A percentile compares a stretch with the other conserved stretches of the same genome.
phyloP scores from a whole-genome alignment of 2,797 vertebrate genomes.

The Limnodromus scolopaceus region DNA sequence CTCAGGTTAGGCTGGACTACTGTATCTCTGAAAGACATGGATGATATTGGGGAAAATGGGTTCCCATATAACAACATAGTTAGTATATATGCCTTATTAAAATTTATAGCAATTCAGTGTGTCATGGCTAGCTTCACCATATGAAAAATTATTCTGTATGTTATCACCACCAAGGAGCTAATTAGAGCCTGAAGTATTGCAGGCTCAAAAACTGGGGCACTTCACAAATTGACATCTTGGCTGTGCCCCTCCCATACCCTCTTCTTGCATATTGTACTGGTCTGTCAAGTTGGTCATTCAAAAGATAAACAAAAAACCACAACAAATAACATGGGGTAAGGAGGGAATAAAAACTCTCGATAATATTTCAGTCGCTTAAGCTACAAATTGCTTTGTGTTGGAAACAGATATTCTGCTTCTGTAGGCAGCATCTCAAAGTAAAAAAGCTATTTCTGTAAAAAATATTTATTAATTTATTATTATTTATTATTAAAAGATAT shows the following conservation, averaged over 20 bases:
- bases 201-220: neutral
- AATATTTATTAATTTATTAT: too few relatives aligned
- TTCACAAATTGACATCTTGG: neutral
- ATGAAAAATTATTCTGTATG: neutral
- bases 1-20: neutral
- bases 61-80: neutral
- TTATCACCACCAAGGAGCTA: accelerated
- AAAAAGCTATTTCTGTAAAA: too few relatives aligned
- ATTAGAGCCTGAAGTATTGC: neutral
- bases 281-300: neutral
- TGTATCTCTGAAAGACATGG: neutral
- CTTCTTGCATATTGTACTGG: neutral
- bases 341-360: neutral
- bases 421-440: neutral
- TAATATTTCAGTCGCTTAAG: neutral
- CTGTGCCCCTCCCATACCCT: accelerated
- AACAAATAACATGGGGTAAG: accelerated
- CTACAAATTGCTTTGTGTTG: neutral
- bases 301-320: neutral
- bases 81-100: neutral
- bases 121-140: neutral
- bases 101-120: neutral
- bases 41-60: neutral
- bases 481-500: too few relatives aligned
- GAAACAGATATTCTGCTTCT: neutral